Conservation (phyloP, 2,888 invertebrate genomes). For the Cephus pulcher region DNA sequence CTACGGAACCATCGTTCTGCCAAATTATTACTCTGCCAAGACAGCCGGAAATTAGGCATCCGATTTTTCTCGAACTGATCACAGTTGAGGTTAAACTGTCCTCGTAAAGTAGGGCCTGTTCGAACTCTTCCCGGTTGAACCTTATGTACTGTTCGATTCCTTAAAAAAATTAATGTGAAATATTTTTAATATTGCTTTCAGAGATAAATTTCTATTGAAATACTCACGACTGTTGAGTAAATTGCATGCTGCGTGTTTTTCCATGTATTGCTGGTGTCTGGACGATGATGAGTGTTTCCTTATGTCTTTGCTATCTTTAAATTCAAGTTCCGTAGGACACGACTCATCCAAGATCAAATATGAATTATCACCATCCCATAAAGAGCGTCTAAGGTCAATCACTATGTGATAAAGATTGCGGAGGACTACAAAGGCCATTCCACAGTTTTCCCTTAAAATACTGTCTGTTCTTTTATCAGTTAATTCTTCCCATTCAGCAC, state of each 20-base stretch:
- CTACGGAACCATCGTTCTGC: conserved; percentile 58
- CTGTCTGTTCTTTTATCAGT: conserved; percentile 47
- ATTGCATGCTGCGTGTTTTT: conserved; percentile 53
- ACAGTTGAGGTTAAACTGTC: conserved; percentile 53
- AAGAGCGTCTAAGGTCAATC: conserved; percentile 51
- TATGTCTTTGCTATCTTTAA: conserved; percentile 28
- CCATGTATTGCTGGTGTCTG: conserved; percentile 31
- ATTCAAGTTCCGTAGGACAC: conserved; percentile 51
- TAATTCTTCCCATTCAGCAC: conserved; percentile 56
- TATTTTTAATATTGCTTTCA: not conserved
- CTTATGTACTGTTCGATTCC: conserved; percentile 56
- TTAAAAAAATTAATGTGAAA: conserved; percentile 23
- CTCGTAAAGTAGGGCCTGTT: conserved; percentile 45
- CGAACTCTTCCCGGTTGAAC: conserved; percentile 55
- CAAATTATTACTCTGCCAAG: conserved; percentile 60
- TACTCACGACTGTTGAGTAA: conserved; percentile 53
- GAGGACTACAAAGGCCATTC: conserved; percentile 56
- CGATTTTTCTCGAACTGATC: conserved; percentile 55
- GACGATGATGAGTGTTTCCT: conserved; percentile 14
- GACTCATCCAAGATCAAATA: conserved; percentile 39
- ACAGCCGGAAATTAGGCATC: conserved; percentile 58
- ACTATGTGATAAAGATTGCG: conserved; percentile 58
- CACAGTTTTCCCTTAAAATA: conserved; percentile 47
- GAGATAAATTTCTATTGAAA: not conserved
- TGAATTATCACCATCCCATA: conserved; percentile 47